phyloP scores from a whole-genome alignment of 2,797 vertebrate species.

The Sebastes trivittatus region DNA sequence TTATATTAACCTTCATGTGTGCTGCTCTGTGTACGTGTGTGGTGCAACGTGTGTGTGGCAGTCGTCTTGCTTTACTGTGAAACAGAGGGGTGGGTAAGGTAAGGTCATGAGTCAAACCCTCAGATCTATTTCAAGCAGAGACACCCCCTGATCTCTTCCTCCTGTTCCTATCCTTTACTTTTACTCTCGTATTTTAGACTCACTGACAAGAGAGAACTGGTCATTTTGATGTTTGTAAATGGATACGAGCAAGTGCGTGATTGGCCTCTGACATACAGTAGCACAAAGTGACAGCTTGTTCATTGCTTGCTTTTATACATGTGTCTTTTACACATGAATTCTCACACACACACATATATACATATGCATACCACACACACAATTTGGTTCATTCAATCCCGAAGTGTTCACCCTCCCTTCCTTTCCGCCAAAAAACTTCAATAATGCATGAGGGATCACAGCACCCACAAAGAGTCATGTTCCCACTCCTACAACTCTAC shows the following conservation, averaged over 20 bases:
- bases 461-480: conserved; percentile 74
- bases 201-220: neutral
- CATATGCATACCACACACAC: neutral
- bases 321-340: neutral
- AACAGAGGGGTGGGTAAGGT: conserved; percentile 31
- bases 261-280: neutral
- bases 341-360: neutral
- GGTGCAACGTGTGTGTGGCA: conserved; percentile 10
- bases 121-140: conserved; percentile 47
- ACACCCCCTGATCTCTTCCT: conserved; percentile 3
- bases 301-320: neutral
- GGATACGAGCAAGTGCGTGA: neutral
- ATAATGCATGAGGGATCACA: conserved; percentile 81
- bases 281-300: neutral
- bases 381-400: conserved; percentile 23
- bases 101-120: conserved; percentile 50
- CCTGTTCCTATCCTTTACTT: conserved; percentile 28
- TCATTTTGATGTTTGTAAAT: neutral
- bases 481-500: conserved; percentile 73
- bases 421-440: conserved; percentile 64
- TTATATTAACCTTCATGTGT: neutral
- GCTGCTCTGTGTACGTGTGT: neutral
- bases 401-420: conserved; percentile 27
- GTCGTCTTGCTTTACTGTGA: conserved; percentile 25
- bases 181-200: conserved; percentile 10